A percentile compares a stretch with the other conserved stretches of the same genome.
These are phyloP conservation scores for Lacerta agilis DNA, from an alignment of 2,797 vertebrate genomes.

Conservation along the genomic window DNA sequence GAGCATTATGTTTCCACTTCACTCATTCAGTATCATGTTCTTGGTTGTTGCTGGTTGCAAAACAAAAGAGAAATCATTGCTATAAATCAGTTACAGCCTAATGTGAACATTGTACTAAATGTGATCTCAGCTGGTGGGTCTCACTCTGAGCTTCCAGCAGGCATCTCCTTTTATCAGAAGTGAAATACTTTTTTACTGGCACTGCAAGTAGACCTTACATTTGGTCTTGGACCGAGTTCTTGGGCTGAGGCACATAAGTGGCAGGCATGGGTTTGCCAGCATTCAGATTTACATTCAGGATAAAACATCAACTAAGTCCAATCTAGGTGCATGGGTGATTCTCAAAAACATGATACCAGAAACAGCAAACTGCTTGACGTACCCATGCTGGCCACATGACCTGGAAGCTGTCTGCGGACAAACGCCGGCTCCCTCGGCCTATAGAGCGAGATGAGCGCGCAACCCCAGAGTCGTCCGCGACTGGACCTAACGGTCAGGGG, in stretches of 20 bases:
- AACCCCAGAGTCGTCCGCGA: too few relatives aligned
- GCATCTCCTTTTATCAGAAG: too few relatives aligned
- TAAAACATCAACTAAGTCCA: not conserved
- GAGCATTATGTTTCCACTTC: conserved; percentile 10
- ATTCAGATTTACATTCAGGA: not conserved
- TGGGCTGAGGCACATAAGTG: not conserved
- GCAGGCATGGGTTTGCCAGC: not conserved
- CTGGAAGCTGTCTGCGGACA: too few relatives aligned
- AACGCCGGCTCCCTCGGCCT: too few relatives aligned
- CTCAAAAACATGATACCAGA: not conserved
- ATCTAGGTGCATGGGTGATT: not conserved
- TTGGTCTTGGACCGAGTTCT: not conserved
- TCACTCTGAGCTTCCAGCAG: not conserved
- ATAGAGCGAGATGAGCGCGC: too few relatives aligned
- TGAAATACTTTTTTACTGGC: not conserved
- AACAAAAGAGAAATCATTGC: not conserved
- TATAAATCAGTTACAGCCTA: not conserved
- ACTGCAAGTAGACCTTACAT: not conserved
- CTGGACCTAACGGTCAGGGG: too few relatives aligned
- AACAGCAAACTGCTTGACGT: not conserved
- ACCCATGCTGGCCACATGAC: not conserved
- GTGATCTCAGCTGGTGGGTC: conserved; percentile 2
- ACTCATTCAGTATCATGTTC: not conserved
- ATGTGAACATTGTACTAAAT: not conserved
- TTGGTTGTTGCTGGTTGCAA: not conserved